Conservation (phyloP, 2,797 vertebrate species). For the Melanotaenia nigrans region DNA sequence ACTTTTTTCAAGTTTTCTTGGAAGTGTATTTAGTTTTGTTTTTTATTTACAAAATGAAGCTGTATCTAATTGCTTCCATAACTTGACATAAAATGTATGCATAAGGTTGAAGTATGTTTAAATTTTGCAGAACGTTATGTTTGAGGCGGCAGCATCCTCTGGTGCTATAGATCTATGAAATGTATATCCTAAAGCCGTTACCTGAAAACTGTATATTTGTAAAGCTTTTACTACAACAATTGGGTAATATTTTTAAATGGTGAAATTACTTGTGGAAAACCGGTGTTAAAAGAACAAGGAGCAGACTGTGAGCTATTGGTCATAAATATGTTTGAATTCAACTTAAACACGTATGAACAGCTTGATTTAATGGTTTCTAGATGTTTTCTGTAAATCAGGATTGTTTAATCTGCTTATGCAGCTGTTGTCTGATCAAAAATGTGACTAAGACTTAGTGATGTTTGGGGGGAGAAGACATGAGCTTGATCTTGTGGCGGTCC, state of each 20-base stretch:
- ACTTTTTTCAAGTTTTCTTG: neutral
- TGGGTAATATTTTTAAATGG: neutral
- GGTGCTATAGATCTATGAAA: constrained; percentile 19
- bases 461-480: neutral
- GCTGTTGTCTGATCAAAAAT: neutral
- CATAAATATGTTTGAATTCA: neutral
- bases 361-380: neutral
- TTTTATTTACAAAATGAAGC: too few species aligned
- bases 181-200: neutral
- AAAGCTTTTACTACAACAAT: neutral
- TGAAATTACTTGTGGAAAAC: neutral
- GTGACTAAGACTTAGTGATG: neutral
- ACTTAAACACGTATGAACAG: neutral
- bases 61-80: neutral
- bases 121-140: neutral
- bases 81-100: neutral
- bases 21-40: neutral
- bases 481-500: constrained; percentile 2
- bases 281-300: neutral
- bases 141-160: neutral
- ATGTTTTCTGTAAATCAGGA: neutral
- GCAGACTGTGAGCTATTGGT: neutral
- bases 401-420: neutral
- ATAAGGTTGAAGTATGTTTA: too few species aligned
- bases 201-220: neutral